A percentile compares a stretch with the other conserved stretches of the same genome.
These are phyloP conservation scores for Drosophila nigrodunni DNA, from an alignment of 1,140 invertebrate species.

Conservation along the genomic window DNA sequence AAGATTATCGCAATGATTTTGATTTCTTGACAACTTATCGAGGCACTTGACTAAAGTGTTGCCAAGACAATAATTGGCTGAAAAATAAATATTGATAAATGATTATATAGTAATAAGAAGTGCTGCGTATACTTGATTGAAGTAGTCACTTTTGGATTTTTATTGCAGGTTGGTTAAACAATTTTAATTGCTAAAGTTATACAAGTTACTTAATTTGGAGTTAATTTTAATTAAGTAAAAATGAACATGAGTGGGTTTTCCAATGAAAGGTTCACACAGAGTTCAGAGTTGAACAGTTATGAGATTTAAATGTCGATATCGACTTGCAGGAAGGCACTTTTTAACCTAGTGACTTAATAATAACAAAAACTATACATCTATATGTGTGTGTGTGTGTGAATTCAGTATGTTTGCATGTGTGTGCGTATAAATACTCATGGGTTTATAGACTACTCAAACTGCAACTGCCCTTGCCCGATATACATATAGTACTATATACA, in stretches of 20 bases:
- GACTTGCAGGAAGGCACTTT: constrained; percentile 61
- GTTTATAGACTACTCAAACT: constrained; percentile 32
- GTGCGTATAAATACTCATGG: constrained; percentile 41
- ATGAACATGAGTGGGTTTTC: constrained; percentile 10
- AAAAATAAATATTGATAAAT: constrained; percentile 5
- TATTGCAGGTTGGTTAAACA: constrained; percentile 19
- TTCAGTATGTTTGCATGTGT: constrained; percentile 17
- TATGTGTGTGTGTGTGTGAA: constrained; percentile 18
- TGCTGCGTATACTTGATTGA: background rate
- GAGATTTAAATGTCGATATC: constrained; percentile 24
- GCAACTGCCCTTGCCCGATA: constrained; percentile 23
- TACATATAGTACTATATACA: background rate
- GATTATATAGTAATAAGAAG: background rate
- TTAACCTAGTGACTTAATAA: constrained; percentile 71
- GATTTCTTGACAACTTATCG: constrained; percentile 32
- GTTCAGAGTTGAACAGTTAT: constrained; percentile 12
- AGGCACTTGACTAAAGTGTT: constrained; percentile 21
- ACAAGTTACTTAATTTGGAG: background rate
- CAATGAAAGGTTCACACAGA: background rate
- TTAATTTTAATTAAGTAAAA: constrained; percentile 51
- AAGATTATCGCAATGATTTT: constrained; percentile 28
- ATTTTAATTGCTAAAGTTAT: constrained; percentile 9
- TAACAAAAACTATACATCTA: constrained; percentile 38
- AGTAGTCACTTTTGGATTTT: constrained; percentile 21
- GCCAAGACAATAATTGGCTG: constrained; percentile 19